Conservation (phyloP, 1,140 invertebrate genomes). For the Zaprionus capensis region DNA sequence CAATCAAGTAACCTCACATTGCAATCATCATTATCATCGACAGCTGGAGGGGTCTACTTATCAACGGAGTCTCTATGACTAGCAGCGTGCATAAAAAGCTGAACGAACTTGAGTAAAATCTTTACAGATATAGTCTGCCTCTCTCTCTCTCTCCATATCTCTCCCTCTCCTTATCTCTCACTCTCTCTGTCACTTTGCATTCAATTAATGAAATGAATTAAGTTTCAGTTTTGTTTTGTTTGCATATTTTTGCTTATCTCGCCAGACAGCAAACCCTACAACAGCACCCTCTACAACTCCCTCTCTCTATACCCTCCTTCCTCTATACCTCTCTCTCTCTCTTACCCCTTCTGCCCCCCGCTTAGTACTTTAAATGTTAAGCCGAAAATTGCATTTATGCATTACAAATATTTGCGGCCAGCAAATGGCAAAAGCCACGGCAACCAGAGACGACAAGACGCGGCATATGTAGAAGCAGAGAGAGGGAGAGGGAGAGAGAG, state of each 20-base stretch:
- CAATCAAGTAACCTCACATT: neutral
- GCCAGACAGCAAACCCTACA: constrained; percentile 16
- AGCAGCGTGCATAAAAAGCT: neutral
- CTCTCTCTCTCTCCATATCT: neutral
- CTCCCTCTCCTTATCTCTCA: neutral
- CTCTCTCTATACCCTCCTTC: too few relatives aligned
- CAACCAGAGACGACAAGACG: constrained; percentile 4
- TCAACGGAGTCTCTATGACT: constrained; percentile 2
- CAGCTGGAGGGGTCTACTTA: constrained; percentile 13
- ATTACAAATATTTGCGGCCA: constrained; percentile 53
- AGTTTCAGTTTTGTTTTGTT: constrained; percentile 16
- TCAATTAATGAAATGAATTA: constrained; percentile 28
- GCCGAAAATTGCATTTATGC: constrained; percentile 55
- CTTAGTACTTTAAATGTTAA: constrained; percentile 47
- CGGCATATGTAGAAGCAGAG: neutral
- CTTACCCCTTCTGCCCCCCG: neutral
- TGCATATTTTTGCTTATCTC: constrained; percentile 21
- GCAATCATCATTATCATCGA: constrained; percentile 14
- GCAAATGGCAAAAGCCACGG: constrained; percentile 47
- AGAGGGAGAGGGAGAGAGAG: too few relatives aligned
- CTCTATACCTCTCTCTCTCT: neutral
- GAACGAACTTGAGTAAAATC: neutral
- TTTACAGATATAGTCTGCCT: neutral
- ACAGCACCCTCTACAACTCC: neutral
- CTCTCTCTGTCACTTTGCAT: neutral